A percentile compares a stretch with the other conserved stretches of the same genome.
These are phyloP conservation scores for Incurvaria masculella DNA, from an alignment of 2,888 invertebrate species.

Conservation along the genomic window DNA sequence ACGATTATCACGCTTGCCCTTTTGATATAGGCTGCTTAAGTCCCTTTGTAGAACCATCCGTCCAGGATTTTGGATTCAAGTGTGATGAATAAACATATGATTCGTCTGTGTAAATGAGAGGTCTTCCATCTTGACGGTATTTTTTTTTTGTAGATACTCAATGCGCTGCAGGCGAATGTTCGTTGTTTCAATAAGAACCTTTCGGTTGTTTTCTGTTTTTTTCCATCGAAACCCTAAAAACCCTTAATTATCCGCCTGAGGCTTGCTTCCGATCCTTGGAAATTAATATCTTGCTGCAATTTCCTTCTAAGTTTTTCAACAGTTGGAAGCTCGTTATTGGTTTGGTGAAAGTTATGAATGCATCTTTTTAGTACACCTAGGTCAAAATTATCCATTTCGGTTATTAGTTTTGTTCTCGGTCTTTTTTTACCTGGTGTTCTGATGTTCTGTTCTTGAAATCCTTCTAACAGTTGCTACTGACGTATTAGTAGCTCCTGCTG, in stretches of 20 bases:
- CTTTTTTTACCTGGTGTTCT: conserved; percentile 1
- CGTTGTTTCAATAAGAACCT: conserved; percentile 4
- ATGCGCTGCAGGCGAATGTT: conserved; percentile 3
- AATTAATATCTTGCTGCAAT: conserved; percentile 8
- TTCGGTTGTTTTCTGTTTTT: conserved; percentile 6
- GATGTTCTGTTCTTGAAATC: neutral
- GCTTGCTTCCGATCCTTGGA: conserved; percentile 11
- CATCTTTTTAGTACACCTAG: conserved; percentile 11
- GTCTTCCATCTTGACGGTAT: neutral
- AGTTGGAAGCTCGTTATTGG: conserved; percentile 21
- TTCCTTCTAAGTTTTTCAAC: conserved; percentile 15
- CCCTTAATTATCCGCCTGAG: neutral
- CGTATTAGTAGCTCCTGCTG: too few relatives aligned
- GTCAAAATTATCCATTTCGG: conserved; percentile 1
- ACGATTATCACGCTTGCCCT: conserved; percentile 16
- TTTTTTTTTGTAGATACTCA: neutral
- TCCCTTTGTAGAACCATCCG: conserved; percentile 12
- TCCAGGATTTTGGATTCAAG: conserved; percentile 11
- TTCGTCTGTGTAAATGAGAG: conserved; percentile 3
- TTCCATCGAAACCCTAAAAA: conserved; percentile 1
- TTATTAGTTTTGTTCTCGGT: neutral
- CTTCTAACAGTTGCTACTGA: too few relatives aligned
- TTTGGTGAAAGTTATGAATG: conserved; percentile 22
- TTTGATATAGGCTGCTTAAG: conserved; percentile 17
- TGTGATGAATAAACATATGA: conserved; percentile 13